Conservation (phyloP, 2,113 vertebrate genomes). For the Thunnus thynnus region DNA sequence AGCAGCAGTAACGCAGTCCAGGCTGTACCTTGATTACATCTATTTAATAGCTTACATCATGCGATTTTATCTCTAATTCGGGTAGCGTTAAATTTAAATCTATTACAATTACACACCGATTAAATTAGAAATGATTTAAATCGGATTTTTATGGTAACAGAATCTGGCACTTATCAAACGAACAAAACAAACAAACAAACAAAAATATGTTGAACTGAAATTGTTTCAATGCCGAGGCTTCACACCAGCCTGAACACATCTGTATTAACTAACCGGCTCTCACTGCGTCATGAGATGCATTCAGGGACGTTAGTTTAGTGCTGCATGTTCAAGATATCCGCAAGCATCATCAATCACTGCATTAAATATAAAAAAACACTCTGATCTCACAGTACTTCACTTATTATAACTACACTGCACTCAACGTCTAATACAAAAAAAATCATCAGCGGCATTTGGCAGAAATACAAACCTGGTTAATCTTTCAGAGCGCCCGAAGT, state of each 20-base stretch:
- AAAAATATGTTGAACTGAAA: neutral
- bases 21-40: no score
- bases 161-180: neutral
- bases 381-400: neutral
- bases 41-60: no score
- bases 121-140: neutral
- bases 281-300: neutral
- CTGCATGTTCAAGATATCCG: neutral
- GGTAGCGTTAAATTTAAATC: neutral
- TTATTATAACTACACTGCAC: neutral
- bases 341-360: slow-evolving; percentile 43
- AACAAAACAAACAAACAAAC: no score
- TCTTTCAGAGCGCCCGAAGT: slow-evolving; percentile 18
- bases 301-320: no score
- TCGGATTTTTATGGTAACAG: neutral
- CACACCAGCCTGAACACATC: neutral
- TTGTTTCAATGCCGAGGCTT: neutral
- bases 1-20: no score
- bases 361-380: neutral
- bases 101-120: neutral
- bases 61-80: neutral
- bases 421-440: neutral
- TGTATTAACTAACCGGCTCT: neutral
- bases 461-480: slow-evolving; percentile 45
- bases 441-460: neutral